These are phyloP conservation scores for Isaurus tuberculatus DNA, from an alignment of 92 coral and sea anemone species.

Conservation along the genomic window DNA sequence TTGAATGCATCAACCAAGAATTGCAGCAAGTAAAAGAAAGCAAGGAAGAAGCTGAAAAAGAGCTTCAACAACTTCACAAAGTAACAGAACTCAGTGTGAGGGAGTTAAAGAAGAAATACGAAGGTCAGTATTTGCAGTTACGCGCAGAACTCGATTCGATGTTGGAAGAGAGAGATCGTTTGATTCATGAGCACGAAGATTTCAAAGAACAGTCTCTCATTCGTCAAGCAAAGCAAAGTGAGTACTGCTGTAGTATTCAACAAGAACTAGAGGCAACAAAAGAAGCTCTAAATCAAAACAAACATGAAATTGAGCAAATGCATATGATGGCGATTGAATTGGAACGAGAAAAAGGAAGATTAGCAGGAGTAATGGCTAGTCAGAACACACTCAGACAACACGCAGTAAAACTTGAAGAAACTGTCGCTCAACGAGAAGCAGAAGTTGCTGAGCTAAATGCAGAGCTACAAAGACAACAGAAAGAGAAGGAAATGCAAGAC, in stretches of 20 bases:
- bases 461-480: slow-evolving; percentile 52
- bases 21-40: slow-evolving; percentile 41
- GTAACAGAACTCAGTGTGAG: slow-evolving; percentile 45
- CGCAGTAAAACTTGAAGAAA: slow-evolving; percentile 70
- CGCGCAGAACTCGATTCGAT: slow-evolving; percentile 52
- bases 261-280: slow-evolving; percentile 56
- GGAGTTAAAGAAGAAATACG: slow-evolving; percentile 59
- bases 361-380: slow-evolving; percentile 77
- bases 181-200: slow-evolving; percentile 53
- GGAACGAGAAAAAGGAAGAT: slow-evolving; percentile 83
- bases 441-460: slow-evolving; percentile 56
- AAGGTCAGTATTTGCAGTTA: slow-evolving; percentile 45
- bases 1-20: slow-evolving; percentile 50
- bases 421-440: slow-evolving; percentile 65
- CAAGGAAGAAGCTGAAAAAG: slow-evolving; percentile 54
- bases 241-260: slow-evolving; percentile 26
- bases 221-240: slow-evolving; percentile 34
- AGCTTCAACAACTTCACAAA: slow-evolving; percentile 61
- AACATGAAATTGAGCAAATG: slow-evolving; percentile 65
- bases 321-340: slow-evolving; percentile 76
- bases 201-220: slow-evolving; percentile 54
- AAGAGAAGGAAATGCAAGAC: slow-evolving; percentile 63
- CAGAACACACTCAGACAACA: slow-evolving; percentile 79
- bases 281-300: slow-evolving; percentile 50
- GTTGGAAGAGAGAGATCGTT: slow-evolving; percentile 42